Conservation (phyloP, 2,113 vertebrate genomes). For the Oryzias curvinotus region DNA sequence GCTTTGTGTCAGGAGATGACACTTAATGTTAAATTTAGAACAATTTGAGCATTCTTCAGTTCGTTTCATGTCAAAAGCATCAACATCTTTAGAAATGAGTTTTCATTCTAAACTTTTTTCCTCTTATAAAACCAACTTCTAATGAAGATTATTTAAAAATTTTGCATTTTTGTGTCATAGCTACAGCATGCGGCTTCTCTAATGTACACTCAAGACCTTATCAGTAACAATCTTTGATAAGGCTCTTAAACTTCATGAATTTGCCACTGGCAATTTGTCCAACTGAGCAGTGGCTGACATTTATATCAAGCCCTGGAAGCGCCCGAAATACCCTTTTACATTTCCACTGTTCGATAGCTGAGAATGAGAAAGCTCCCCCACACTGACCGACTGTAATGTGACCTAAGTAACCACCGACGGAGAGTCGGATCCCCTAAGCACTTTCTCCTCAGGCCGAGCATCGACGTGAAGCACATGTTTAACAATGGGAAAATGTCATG, state of each 20-base stretch:
- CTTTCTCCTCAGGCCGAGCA: constrained; percentile 24
- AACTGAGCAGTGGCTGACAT: constrained; percentile 57
- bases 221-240: constrained; percentile 44
- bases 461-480: constrained; percentile 45
- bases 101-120: too few relatives aligned
- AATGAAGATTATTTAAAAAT: too few relatives aligned
- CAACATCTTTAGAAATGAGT: too few relatives aligned
- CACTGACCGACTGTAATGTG: constrained; percentile 17
- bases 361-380: constrained; percentile 40
- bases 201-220: constrained; percentile 30
- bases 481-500: constrained; percentile 53
- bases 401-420: constrained; percentile 28
- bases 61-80: not conserved
- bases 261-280: constrained; percentile 51
- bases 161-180: not conserved
- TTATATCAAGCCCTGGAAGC: constrained; percentile 51
- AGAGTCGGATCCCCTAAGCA: constrained; percentile 48
- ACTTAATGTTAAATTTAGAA: constrained; percentile 22
- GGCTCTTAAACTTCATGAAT: constrained; percentile 52
- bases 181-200: not conserved
- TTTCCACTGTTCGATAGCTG: constrained; percentile 40
- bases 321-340: constrained; percentile 41
- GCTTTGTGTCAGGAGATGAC: constrained; percentile 19
- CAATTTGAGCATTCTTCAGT: not conserved
- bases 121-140: not conserved